Evolutionary conservation across 2,113 vertebrate species (phyloP), one percentile per base, ranked within the genome.

Genomic region (Sminthopsis crassicaudata): DNA sequence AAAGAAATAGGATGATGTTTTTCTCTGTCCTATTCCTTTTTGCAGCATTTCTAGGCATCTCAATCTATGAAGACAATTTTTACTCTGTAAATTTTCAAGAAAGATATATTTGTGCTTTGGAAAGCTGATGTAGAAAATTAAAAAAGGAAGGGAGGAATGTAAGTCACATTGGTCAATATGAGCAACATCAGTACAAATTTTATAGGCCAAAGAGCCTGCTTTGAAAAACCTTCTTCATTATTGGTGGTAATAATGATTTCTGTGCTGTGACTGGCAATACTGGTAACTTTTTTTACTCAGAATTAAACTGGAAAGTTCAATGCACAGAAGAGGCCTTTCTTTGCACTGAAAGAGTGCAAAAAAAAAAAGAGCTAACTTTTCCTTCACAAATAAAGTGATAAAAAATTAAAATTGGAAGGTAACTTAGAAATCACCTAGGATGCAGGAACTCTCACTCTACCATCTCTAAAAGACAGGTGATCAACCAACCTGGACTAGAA

Each of bases 1-100:
- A 93, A 95, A 95, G 92, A 95, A 94, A 93, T 91, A n/a, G 1
- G 91, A 93, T 5, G 9, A 46, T 91, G 96, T 89, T 6, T 51
- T 46, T 60, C 55, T 90, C 50, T 42, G 7, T 8, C 90, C 50
- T 27, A 16, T 46, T 92, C 14, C 51, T 27, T 26, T 46, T 90
- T 90, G 19, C 5, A 42, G 16, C 67, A 42, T 84, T 8, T 48
- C 48, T 48, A 48, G 16, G 36, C n/a, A 84, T 84, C 67, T 84
- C 67, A 84, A 26, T 23, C 6, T n/a, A 22, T n/a, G n/a, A 5
- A 42, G n/a, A 42, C 1, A 42, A 23, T 84, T 42, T 84, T 84
- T 42, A 22, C n/a, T 84, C n/a, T 42, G 16, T 23, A 19, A 84
- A 84, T 84, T 23, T 23, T 6, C 7, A 42, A 84, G 67, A 42